Percentiles rank a stretch among this genome's conserved stretches.
phyloP scores from a whole-genome alignment of 2,888 invertebrate genomes.

The Scaptomyza caliginosa region DNA sequence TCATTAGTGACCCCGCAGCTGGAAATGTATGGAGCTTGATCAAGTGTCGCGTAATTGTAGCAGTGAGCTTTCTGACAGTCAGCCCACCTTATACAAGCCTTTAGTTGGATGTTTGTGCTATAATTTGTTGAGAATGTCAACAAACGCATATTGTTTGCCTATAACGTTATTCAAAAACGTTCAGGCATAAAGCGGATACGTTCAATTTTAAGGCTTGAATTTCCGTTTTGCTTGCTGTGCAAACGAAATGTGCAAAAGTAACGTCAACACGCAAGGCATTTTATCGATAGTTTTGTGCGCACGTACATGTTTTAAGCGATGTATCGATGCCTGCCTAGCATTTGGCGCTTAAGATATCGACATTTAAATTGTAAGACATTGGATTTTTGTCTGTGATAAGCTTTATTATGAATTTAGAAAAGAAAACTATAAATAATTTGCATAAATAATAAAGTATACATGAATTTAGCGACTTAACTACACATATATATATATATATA shows the following conservation, averaged over 20 bases:
- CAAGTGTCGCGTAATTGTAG: conserved; percentile 15
- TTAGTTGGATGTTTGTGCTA: not conserved
- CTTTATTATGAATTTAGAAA: conserved; percentile 69
- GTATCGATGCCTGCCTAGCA: conserved; percentile 16
- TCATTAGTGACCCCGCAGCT: conserved; percentile 47
- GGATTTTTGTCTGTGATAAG: conserved; percentile 29
- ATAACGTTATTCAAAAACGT: not conserved
- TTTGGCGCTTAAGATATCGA: not conserved
- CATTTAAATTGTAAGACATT: conserved; percentile 1
- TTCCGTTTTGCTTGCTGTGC: not conserved
- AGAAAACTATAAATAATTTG: conserved; percentile 58
- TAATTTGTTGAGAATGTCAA: too few relatives aligned
- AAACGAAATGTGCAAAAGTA: not conserved
- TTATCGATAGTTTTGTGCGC: conserved; percentile 13
- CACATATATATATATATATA: conserved; percentile 47
- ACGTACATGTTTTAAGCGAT: not conserved
- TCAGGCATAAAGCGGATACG: too few relatives aligned
- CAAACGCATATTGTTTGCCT: too few relatives aligned
- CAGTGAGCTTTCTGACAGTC: conserved; percentile 29
- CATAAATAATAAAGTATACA: conserved; percentile 70
- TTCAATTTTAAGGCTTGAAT: not conserved
- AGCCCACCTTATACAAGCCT: not conserved
- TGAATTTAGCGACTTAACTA: conserved; percentile 54
- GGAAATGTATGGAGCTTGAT: conserved; percentile 36
- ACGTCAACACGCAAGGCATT: not conserved